Base-by-base conservation (phyloP, 2,113 vertebrate species). In the Tragulus kanchil region DNA sequence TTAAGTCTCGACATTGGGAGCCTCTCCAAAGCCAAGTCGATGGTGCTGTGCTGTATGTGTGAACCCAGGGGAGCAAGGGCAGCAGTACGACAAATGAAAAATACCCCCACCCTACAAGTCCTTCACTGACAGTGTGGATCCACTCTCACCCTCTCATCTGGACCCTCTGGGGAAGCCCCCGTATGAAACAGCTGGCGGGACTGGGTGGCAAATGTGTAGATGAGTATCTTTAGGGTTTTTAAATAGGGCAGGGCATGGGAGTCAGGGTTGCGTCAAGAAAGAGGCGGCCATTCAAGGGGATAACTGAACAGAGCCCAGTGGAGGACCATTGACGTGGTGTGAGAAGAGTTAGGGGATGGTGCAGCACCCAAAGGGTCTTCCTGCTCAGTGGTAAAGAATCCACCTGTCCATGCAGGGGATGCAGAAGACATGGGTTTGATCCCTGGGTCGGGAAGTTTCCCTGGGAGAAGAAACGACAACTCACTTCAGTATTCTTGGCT, bases 51-150 rank as follows among this genome's bases (percentile, higher is more conserved):
- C 19, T 93, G 42, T 62, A 6, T 88, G 48, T 86, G 52, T 96
- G 26, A 89, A 36, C 21, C 54, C 31, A 54, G 64, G 11, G n/a
- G 12, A 90, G 45, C 48, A 58, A 65, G 42, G 36, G 59, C 45
- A 81, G 52, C 10, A 78, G 42, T 62, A 61, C 85, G 45, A 56
- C 42, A 85, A 85, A 62, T 89, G 73, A 36, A 59, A 91, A 83
- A 26, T 26, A 58, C 19, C 15, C 25, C 59, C 25, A 36, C 45
- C n/a, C 14, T 11, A 8, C 36, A 62, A 58, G 36, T 6, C 45
- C 61, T 87, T 90, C 56, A 23, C 48, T 65, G 45, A 52, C 3
- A 48, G 10, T 1, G 1, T 48, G 36, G 31, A 36, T 62, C 28
- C 26, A 64, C 50, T 50, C 45, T 59, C 1, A 2, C 25, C 36